Evolutionary conservation across 1,140 invertebrate genomes (phyloP).

Genomic region (Trachymyrmex septentrionalis): DNA sequence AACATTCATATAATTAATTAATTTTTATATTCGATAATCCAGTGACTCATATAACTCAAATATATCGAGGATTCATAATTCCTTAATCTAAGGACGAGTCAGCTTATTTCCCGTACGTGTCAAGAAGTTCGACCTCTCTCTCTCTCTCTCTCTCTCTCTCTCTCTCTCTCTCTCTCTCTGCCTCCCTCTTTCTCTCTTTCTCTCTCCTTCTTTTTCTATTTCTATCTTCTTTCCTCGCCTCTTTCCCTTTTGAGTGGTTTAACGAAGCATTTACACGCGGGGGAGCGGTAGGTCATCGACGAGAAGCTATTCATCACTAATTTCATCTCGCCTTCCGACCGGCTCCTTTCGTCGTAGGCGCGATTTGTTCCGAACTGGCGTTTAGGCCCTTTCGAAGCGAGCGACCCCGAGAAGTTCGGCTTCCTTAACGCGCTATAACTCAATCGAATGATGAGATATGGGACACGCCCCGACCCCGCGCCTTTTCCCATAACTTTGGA

Average conservation of each 20-base stretch:
- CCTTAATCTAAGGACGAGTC: conserved; percentile 23
- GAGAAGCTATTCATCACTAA: conserved; percentile 66
- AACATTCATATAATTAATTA: background rate
- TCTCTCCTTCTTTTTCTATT: background rate
- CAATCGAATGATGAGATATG: conserved; percentile 78
- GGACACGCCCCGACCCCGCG: conserved; percentile 74
- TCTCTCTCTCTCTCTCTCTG: too few species aligned
- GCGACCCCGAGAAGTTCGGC: conserved; percentile 60
- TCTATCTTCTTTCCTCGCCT: background rate
- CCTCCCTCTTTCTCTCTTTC: background rate
- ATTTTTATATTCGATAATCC: background rate
- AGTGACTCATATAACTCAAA: conserved; percentile 2
- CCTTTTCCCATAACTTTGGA: conserved; percentile 75
- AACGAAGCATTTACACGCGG: conserved; percentile 42
- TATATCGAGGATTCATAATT: conserved; percentile 39
- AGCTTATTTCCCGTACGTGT: conserved; percentile 37
- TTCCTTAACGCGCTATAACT: conserved; percentile 78
- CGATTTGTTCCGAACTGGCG: conserved; percentile 58
- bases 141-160: background rate
- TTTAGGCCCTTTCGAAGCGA: conserved; percentile 28
- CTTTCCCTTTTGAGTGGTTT: conserved; percentile 36
- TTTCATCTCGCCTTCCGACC: conserved; percentile 65
- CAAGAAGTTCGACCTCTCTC: conserved; percentile 35
- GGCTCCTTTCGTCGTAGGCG: conserved; percentile 49
- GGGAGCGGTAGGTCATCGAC: conserved; percentile 55